Base-by-base conservation (phyloP, 2,797 vertebrate genomes). In the Falco naumanni region DNA sequence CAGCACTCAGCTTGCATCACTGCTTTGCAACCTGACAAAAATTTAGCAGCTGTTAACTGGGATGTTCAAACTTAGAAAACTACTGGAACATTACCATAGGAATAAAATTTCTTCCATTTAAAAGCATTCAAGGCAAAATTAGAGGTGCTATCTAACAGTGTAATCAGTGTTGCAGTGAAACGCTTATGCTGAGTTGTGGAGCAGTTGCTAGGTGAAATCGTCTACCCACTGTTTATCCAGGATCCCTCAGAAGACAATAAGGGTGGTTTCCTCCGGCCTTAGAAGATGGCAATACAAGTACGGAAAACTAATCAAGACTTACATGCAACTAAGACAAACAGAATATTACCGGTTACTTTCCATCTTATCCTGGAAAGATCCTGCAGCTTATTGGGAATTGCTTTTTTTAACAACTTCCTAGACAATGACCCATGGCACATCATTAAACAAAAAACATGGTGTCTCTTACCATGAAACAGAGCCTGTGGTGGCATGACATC, bases 401-500 rank as follows among this genome's bases (percentile, higher is more conserved):
- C 1, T 21, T 61, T 70, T 53, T 6, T 18, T 8, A 61, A 77
- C 3, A 43, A 16, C 28, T 48, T 82, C 57, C 79, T 76, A 29
- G 15, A 51, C 39, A 84, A 54, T 18, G 5, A 20, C 0, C 5
- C 11, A 6, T 1, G 0, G 26, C 10, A 64, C n/a, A 26, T 39
- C 50, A 64, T 53, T 48, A 59, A 68, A 41, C 1, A 5, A 78
- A 75, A 89, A 5, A 6, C 24, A 60, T 1, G 16, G 24, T 4
- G 50, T 34, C 21, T 80, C 99, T 98, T 97, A 99, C 99, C 99
- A 3, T 99, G 99, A 96, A 99, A 99, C 15, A 99, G 97, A 0
- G 99, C 99, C 97, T 99, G 99, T 0, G 99, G 99, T 0, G 99
- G 99, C 99, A 99, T 99, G 88, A 99, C 98, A 5, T 99, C 99